Evolutionary conservation across 2,888 invertebrate species (phyloP).

Genomic region (Zygaena filipendulae): DNA sequence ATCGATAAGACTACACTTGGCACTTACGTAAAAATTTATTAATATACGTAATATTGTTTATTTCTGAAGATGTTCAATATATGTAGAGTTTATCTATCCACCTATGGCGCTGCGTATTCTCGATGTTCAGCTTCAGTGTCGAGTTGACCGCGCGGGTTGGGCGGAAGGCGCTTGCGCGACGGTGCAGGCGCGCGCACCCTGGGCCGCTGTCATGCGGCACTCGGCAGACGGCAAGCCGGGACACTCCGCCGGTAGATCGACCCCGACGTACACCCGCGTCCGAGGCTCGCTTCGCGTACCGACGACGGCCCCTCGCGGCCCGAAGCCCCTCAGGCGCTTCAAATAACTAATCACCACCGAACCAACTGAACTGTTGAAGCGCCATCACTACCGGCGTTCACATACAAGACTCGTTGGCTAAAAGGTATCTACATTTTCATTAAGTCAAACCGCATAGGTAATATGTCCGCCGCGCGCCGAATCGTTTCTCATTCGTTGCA

Average conservation of each 20-base stretch:
- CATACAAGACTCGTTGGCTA: slow-evolving; percentile 49
- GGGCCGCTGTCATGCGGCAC: slow-evolving; percentile 27
- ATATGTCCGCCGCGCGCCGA: slow-evolving; percentile 38
- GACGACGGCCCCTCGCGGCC: slow-evolving; percentile 65
- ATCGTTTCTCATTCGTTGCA: slow-evolving; percentile 30
- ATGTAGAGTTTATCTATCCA: no score
- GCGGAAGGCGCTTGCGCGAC: slow-evolving; percentile 52
- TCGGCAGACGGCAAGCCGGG: slow-evolving; percentile 29
- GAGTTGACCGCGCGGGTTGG: no score
- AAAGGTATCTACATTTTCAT: slow-evolving; percentile 36
- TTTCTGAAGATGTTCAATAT: no score
- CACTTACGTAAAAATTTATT: no score
- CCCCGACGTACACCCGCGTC: slow-evolving; percentile 53
- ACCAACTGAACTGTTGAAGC: slow-evolving; percentile 38
- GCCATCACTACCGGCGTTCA: slow-evolving; percentile 62
- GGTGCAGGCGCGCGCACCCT: slow-evolving; percentile 44
- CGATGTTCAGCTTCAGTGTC: no score
- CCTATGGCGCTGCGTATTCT: no score
- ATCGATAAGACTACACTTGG: no score
- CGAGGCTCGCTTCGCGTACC: slow-evolving; percentile 50
- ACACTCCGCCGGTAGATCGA: slow-evolving; percentile 62
- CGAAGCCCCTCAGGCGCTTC: slow-evolving; percentile 58
- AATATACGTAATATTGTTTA: no score
- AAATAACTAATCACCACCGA: slow-evolving; percentile 31
- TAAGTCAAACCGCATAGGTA: no score